A percentile compares a stretch with the other conserved stretches of the same genome.
Evolutionary conservation across 2,888 invertebrate genomes (phyloP).

Genomic region (Erannis defoliaria): DNA sequence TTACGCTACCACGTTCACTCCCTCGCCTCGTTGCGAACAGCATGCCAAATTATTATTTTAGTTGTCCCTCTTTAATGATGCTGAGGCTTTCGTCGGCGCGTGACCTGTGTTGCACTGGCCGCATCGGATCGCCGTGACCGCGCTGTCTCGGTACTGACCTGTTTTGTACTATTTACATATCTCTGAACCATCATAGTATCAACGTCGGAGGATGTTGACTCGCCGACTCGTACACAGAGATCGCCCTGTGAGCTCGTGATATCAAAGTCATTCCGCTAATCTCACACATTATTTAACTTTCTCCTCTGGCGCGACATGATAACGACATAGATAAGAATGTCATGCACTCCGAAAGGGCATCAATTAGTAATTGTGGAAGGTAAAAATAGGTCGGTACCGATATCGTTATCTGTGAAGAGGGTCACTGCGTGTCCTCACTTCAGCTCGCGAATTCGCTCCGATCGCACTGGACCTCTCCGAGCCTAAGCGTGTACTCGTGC

Average conservation of each 20-base stretch:
- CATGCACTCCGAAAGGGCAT: slow-evolving; percentile 14
- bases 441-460: slow-evolving; percentile 79
- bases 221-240: slow-evolving; percentile 26
- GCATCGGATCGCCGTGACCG: slow-evolving; percentile 80
- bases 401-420: slow-evolving; percentile 70
- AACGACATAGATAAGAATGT: slow-evolving; percentile 9
- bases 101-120: slow-evolving; percentile 82
- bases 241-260: slow-evolving; percentile 20
- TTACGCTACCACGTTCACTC: slow-evolving; percentile 86
- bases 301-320: slow-evolving; percentile 14
- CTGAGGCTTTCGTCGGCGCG: slow-evolving; percentile 87
- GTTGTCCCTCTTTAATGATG: slow-evolving; percentile 79
- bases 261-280: slow-evolving; percentile 17
- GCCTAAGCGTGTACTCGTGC: slow-evolving; percentile 71
- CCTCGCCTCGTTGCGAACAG: slow-evolving; percentile 86
- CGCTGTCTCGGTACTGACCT: slow-evolving; percentile 81
- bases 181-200: not conserved
- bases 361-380: slow-evolving; percentile 18
- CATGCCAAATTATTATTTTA: slow-evolving; percentile 85
- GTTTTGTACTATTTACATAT: slow-evolving; percentile 58
- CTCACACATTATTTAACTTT: slow-evolving; percentile 9
- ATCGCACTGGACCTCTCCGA: slow-evolving; percentile 85
- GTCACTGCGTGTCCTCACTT: slow-evolving; percentile 73
- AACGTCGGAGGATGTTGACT: slow-evolving; percentile 29
- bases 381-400: slow-evolving; percentile 74